Conservation (phyloP, 2,113 vertebrate genomes). For the Atlantisia rogersi region DNA sequence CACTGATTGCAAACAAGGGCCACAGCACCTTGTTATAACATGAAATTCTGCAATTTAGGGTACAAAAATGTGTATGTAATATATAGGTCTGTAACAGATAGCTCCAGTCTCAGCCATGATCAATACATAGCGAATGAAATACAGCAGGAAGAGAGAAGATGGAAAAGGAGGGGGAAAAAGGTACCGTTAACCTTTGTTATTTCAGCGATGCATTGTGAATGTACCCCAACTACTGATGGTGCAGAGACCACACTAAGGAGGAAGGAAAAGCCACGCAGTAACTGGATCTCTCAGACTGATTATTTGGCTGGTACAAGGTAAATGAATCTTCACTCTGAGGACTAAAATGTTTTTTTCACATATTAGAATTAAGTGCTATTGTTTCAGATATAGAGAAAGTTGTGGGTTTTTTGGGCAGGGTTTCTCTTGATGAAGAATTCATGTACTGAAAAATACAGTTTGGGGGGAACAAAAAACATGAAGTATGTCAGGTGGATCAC, state of each 20-base stretch:
- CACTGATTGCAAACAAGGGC: not conserved
- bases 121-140: not conserved
- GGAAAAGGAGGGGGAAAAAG: fast-evolving
- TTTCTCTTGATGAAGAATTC: not conserved
- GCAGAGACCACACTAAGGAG: not conserved
- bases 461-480: not conserved
- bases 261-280: not conserved
- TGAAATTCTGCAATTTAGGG: not conserved
- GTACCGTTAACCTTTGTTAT: not conserved
- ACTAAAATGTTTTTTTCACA: not conserved
- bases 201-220: not conserved
- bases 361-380: not conserved
- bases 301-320: not conserved
- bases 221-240: not conserved
- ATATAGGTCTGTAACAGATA: not conserved
- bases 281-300: not conserved
- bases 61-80: not conserved
- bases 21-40: not conserved
- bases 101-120: not conserved
- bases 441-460: not conserved
- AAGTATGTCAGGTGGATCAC: not conserved
- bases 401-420: not conserved
- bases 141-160: not conserved
- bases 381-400: not conserved
- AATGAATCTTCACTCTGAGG: not conserved